Evolutionary conservation across 2,113 vertebrate species (phyloP).

Genomic region (Chaenocephalus aceratus): DNA sequence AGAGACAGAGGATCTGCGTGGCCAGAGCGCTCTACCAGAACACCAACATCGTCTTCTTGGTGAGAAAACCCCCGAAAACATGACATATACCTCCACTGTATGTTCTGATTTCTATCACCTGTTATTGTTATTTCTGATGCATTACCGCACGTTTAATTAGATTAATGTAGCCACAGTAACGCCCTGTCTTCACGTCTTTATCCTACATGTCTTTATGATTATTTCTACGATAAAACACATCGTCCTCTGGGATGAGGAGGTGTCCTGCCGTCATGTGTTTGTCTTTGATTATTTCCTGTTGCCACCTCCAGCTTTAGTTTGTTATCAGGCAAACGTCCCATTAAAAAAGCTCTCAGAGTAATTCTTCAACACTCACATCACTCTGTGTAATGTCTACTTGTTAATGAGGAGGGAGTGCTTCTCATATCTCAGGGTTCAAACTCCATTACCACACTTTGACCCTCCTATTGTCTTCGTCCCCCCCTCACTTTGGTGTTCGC

Average conservation of each 20-base stretch:
- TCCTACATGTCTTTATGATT: conserved; percentile 3
- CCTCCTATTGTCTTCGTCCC: too few species aligned
- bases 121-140: neutral
- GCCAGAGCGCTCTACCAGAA: conserved; percentile 97
- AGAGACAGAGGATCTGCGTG: conserved; percentile 97
- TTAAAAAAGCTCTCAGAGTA: conserved; percentile 27
- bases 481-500: too few species aligned
- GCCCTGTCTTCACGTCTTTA: neutral
- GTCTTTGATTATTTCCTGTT: conserved; percentile 52
- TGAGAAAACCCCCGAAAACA: conserved; percentile 73
- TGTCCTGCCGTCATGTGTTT: conserved; percentile 58
- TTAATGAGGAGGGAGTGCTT: conserved; percentile 49
- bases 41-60: conserved; percentile 98
- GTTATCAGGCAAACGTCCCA: neutral
- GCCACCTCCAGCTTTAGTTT: conserved; percentile 1
- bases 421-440: conserved; percentile 21
- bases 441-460: too few species aligned
- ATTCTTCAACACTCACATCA: conserved; percentile 40
- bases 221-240: neutral
- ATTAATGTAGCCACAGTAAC: neutral
- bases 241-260: conserved; percentile 43
- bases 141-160: neutral
- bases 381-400: conserved; percentile 33
- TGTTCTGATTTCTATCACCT: neutral
- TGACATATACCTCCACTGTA: neutral